Evolutionary conservation across 2,113 vertebrate genomes (phyloP), one percentile per base, ranked within the genome.

Genomic region (Poeciliopsis turrubarensis): DNA sequence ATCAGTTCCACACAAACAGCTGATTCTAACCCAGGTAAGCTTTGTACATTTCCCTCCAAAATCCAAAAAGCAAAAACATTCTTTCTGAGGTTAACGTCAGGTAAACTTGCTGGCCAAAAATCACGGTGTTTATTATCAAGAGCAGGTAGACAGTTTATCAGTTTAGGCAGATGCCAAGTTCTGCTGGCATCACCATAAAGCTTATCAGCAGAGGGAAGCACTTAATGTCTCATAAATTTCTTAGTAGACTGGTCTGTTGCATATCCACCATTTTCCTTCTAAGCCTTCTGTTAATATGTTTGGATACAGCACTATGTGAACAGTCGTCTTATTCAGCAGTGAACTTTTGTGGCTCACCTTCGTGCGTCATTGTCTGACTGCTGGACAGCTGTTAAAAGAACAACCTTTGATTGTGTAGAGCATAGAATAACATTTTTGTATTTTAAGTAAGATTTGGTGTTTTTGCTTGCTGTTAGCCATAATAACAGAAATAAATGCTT

Each of bases 11-110:
- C 22, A 6, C 34, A 74, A 47, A 78, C 77, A 73, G 60, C 29
- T 64, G 17, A 67, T 25, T 14, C 13, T 25, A 78, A 41, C 71
- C 51, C 71, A 86, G 92, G 94, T 94, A 88, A 64, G 73, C 2
- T n/a, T 25, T n/a, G 66, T 8, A 22, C 27, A 29, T 5, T 70
- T 14, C 27, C 39, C 5, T 54, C 5, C 34, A 37, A 37, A 37
- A 37, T 37, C 34, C 34, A 37, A 54, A 54, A 54, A 57, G 5
- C 1, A 7, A 2, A 10, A n/a, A 25, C n/a, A 57, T 57, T 54
- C 17, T 54, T 7, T 54, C 17, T 54, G 17, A 25, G 47, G 47
- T 25, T 54, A 10, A 8, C 22, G 22, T 57, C 25, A n/a, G 51
- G 25, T 25, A 57, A n/a, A 17, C n/a, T 57, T 57, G 7, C 22